Base-by-base conservation (phyloP, 1,140 invertebrate genomes). In the Epicauta chinensis region DNA sequence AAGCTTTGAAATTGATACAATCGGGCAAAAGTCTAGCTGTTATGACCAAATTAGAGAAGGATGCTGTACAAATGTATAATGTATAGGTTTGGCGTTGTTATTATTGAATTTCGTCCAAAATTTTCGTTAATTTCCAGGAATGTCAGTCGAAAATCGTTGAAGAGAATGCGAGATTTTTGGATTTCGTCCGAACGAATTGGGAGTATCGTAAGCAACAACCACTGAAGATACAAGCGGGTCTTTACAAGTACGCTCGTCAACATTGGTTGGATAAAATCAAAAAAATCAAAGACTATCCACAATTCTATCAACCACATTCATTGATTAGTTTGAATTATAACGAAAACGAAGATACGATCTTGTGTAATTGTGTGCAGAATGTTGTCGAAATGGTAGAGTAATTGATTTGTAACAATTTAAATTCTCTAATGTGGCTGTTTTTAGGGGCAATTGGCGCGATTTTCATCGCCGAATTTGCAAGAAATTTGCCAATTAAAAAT, bases 361-460 rank as follows among this genome's bases (percentile, higher is more conserved):
- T 61, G 15, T 59, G 44, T 48, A 45, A 53, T 23, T 55, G 47
- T 48, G 39, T 57, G 4, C 29, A 36, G n/a, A 60, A 59, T 55
- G 29, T 62, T 7, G 52, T 60, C 17, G 58, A 64, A 51, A 32
- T 60, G 50, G 60, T 64, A 59, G 51, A 12, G n/a, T 39, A 39
- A 37, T 56, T 50, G 3, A 15, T 31, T 44, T 37, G 16, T 49
- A 10, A 11, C 56, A 16, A 39, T 30, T 41, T 44, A 16, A 53
- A 30, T 45, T 34, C 15, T 41, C 40, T 39, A 39, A 12, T 34
- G 11, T 42, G 17, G 23, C 43, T 40, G n/a, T n/a, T 57, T 53
- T 17, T 56, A 64, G 61, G 62, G 64, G 3, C 59, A 37, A 6
- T 32, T 64, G 14, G 57, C 60, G 2, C 53, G 50, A 40, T 59